Base-by-base conservation (phyloP, 2,888 invertebrate genomes). In the Copidosoma aretas region DNA sequence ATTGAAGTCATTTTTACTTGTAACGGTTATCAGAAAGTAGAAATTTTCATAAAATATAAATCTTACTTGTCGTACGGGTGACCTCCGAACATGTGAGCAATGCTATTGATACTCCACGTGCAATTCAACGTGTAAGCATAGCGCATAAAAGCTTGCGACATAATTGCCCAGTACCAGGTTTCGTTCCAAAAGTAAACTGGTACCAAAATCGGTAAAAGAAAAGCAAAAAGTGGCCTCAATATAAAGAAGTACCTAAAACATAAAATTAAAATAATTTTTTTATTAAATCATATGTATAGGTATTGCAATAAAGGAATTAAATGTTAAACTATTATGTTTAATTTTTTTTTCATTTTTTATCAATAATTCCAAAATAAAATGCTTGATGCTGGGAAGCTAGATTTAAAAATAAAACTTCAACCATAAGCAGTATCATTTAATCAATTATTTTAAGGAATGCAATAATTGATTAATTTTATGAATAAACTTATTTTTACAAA, bases 21-120 rank as follows among this genome's bases (percentile, higher is more conserved):
- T 54, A 19, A 54, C 17, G 25, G 17, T 19, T 15, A 54, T 54
- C 21, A 24, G 25, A 8, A 2, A 5, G 12, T 8, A 39, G 5
- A 19, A 75, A 32, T 46, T 3, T 46, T 46, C 3, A 46, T 17
- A 46, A 46, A 46, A 17, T 8, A 15, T 46, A 32, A 32, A 32
- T 46, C 77, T 78, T 68, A 80, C 80, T 74, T 77, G 71, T 80
- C 78, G 69, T 79, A 82, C 10, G 75, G 75, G 46, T 73, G 75
- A 43, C 69, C 68, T 2, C 82, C 82, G 73, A 75, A 81, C 59
- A 80, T 74, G 79, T 89, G 89, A 17, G 88, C 88, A 10, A 85
- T 85, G 71, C 87, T 87, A 79, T 89, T 89, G 46, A 89, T 87
- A 39, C 85, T 78, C 88, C 88, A 89, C 0, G 88, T 88, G 70